Evolutionary conservation across 2,113 vertebrate genomes (phyloP), one percentile per base, ranked within the genome.

Genomic region (Cebidichthys violaceus): DNA sequence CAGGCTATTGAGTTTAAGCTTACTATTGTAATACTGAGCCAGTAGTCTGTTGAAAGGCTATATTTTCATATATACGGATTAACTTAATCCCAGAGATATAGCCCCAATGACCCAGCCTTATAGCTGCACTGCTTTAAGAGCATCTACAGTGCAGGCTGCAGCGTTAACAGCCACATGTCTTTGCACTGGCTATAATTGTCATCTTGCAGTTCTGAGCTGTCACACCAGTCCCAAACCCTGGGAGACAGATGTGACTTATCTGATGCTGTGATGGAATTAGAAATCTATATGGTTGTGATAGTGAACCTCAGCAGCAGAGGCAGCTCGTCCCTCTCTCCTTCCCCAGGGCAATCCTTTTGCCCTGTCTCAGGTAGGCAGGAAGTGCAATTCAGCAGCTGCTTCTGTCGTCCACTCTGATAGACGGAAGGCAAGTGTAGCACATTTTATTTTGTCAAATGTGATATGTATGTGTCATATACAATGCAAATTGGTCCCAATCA

Each of bases 31-130:
- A 73, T 61, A 61, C 60, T 62, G 67, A 81, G 60, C 70, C 73
- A 78, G 74, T 68, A 54, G 62, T 80, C 67, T 74, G 76, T 81
- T 90, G 64, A 87, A 83, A 87, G 54, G 81, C 69, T 87, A 74
- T 80, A 82, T 88, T 90, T 93, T 81, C 81, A 80, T 91, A 81
- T 84, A 61, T n/a, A 66, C 74, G 3, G 89, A 87, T 92, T 91
- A 91, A 74, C 35, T 55, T 90, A 93, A 92, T 93, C 90, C 72
- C 64, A 39, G 45, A 72, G 75, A 90, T 90, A 78, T 81, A 75
- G 73, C 57, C 81, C 64, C 76, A 82, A 3, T 81, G 85, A 83
- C 75, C 78, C 71, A 41, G 62, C 73, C 60, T 75, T 77, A 87
- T 85, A 72, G 85, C 73, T 41, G 77, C 79, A 77, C 54, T 37